A percentile compares a stretch with the other conserved stretches of the same genome.
Conservation (phyloP, 2,888 invertebrate genomes). For the Oscheius myriophilus region DNA sequence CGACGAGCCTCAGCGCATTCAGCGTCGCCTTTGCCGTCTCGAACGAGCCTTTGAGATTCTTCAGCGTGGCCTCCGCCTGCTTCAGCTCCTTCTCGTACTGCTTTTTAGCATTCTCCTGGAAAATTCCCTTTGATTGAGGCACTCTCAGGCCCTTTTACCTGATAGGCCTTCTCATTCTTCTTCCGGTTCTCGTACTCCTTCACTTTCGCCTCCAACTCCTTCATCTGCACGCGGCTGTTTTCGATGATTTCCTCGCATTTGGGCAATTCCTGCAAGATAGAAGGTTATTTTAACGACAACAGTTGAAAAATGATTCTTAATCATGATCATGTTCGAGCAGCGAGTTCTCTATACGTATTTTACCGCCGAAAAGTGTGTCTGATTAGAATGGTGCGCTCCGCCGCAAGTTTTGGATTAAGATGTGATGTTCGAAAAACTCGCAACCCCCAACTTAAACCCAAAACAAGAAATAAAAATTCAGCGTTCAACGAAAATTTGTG, state of each 20-base stretch:
- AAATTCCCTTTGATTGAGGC: no score
- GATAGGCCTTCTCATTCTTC: conserved; percentile 48
- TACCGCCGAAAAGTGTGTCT: no score
- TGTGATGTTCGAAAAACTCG: no score
- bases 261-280: conserved; percentile 24
- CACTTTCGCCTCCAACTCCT: conserved; percentile 36
- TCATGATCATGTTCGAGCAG: no score
- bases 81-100: conserved; percentile 47
- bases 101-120: conserved; percentile 47
- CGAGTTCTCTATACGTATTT: no score
- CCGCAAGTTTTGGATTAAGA: no score
- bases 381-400: no score
- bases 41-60: conserved; percentile 30
- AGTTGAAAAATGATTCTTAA: no score
- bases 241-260: not conserved
- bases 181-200: conserved; percentile 43
- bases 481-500: no score
- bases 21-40: conserved; percentile 20
- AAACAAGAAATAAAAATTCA: no score
- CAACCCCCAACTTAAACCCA: no score
- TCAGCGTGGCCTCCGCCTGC: conserved; percentile 27
- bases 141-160: conserved; percentile 31
- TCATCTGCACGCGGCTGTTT: conserved; percentile 18
- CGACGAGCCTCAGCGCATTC: conserved; percentile 5
- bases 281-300: not conserved